Evolutionary conservation across 2,113 vertebrate species (phyloP).

Genomic region (Brienomyrus longianalis): DNA sequence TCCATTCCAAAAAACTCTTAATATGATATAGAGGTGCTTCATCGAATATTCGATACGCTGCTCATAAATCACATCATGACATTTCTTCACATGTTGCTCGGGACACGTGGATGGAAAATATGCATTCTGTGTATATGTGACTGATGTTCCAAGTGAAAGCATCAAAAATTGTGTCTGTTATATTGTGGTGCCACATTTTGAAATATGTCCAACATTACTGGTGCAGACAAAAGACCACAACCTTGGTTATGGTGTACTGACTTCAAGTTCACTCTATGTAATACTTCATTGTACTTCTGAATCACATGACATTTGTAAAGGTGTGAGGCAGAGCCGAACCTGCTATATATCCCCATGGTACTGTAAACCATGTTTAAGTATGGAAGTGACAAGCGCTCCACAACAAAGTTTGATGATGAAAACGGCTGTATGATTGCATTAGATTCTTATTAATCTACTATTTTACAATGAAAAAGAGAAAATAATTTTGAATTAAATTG

Average conservation of each 20-base stretch:
- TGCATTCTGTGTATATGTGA: background rate
- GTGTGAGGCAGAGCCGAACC: background rate
- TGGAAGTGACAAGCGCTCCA: background rate
- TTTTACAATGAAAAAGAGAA: background rate
- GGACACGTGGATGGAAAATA: background rate
- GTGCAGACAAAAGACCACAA: background rate
- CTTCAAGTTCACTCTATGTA: background rate
- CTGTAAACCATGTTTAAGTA: background rate
- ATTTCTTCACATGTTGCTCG: background rate
- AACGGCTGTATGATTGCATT: background rate
- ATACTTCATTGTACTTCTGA: background rate
- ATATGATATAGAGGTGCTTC: background rate
- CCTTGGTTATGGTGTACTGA: background rate
- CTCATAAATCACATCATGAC: background rate
- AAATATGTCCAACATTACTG: background rate
- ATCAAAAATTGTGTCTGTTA: background rate
- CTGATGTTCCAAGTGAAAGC: background rate
- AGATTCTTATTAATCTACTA: background rate
- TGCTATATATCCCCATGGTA: background rate
- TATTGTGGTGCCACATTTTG: background rate
- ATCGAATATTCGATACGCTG: background rate
- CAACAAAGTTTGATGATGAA: background rate
- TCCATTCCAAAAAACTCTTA: background rate
- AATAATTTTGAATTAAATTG: background rate
- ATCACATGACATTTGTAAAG: background rate